phyloP scores from a whole-genome alignment of 1,140 invertebrate species.

The Euborellia annulipes region DNA sequence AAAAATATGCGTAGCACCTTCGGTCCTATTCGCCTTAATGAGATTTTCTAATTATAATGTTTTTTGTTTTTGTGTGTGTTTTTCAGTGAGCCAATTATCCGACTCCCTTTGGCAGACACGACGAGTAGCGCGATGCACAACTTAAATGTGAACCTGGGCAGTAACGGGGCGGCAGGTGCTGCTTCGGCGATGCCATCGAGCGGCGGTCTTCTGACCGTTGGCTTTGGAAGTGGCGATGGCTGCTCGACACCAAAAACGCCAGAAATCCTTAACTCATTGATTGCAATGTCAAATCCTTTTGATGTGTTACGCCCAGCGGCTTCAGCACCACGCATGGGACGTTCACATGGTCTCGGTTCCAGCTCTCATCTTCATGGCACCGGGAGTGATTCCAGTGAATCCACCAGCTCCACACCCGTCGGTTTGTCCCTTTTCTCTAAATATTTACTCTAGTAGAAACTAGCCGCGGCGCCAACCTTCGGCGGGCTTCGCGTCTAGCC shows the following conservation, averaged over 20 bases:
- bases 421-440: no score
- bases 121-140: constrained; percentile 28
- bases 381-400: not conserved
- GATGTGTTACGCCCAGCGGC: constrained; percentile 37
- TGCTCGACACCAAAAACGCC: constrained; percentile 66
- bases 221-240: constrained; percentile 29
- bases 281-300: constrained; percentile 76
- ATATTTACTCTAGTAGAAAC: no score
- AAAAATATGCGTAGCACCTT: no score
- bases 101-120: no score
- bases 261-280: constrained; percentile 77
- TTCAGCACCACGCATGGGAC: no score
- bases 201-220: not conserved
- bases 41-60: no score
- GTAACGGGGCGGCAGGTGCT: constrained; percentile 28
- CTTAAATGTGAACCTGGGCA: constrained; percentile 36
- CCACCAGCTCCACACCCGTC: no score
- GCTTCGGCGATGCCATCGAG: not conserved
- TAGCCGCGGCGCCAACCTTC: no score
- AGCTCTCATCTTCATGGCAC: not conserved
- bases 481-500: no score
- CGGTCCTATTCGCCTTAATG: no score
- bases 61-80: no score
- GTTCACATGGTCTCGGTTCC: constrained; percentile 15
- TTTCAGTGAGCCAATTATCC: no score